Percentiles rank a stretch among this genome's conserved stretches.
Evolutionary conservation across 2,113 vertebrate species (phyloP).

Genomic region (Origma solitaria): DNA sequence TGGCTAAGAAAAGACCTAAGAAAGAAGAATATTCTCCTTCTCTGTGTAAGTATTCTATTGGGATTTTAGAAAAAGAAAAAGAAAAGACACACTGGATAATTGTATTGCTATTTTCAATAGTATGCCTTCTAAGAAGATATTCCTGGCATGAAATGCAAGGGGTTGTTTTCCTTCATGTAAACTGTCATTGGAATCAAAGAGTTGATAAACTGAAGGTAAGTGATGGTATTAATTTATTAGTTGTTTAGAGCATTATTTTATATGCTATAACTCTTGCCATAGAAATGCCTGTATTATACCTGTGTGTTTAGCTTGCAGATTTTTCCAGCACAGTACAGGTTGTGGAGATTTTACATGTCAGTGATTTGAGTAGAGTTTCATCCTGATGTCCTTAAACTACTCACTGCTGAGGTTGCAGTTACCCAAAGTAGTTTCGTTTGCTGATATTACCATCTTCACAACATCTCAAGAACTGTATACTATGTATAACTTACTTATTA

Average conservation of each 20-base stretch:
- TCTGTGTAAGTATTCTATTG: background rate
- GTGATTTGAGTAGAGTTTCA: background rate
- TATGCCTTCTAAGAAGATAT: background rate
- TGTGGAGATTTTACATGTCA: background rate
- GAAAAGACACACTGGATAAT: background rate
- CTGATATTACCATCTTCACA: background rate
- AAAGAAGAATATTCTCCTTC: background rate
- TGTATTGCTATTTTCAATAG: background rate
- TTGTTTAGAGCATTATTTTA: background rate
- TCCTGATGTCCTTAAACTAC: background rate
- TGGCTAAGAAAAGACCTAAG: background rate
- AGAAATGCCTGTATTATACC: background rate
- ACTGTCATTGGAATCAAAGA: background rate
- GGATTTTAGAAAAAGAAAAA: background rate
- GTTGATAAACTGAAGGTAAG: background rate
- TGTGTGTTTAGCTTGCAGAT: background rate
- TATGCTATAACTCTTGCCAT: background rate
- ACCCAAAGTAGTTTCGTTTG: background rate
- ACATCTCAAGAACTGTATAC: background rate
- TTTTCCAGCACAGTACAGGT: background rate
- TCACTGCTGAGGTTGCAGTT: background rate
- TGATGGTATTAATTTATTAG: background rate
- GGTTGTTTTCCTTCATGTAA: background rate
- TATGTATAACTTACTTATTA: background rate
- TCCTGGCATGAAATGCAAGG: background rate